A percentile compares a stretch with the other conserved stretches of the same genome.
Evolutionary conservation across 2,113 vertebrate genomes (phyloP).

Genomic region (Dissostichus mawsoni): DNA sequence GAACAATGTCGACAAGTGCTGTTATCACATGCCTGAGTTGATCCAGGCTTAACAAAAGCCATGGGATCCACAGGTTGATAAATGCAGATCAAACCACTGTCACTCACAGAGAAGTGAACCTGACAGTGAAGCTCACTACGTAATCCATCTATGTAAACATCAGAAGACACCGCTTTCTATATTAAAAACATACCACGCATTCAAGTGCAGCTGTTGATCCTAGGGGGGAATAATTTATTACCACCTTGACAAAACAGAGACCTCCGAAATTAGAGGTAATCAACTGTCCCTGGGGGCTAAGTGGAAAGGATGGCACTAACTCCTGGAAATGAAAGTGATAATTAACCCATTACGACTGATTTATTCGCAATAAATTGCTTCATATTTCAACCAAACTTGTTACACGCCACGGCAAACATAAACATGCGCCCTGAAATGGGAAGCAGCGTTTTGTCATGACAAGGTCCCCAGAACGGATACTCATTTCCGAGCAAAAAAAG

Average conservation of each 20-base stretch:
- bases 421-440: constrained; percentile 18
- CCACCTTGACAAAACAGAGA: constrained; percentile 66
- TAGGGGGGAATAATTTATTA: constrained; percentile 56
- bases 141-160: constrained; percentile 42
- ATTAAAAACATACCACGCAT: constrained; percentile 44
- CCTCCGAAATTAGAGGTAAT: constrained; percentile 68
- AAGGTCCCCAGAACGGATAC: constrained; percentile 26
- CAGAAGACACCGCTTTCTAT: constrained; percentile 16
- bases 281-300: constrained; percentile 53
- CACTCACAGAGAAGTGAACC: constrained; percentile 50
- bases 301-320: constrained; percentile 45
- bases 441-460: background rate
- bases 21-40: constrained; percentile 62
- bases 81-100: constrained; percentile 42
- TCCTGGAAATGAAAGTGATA: constrained; percentile 57
- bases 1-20: constrained; percentile 52
- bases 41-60: constrained; percentile 43
- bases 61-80: constrained; percentile 33
- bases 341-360: constrained; percentile 66
- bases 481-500: constrained; percentile 6
- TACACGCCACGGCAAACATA: background rate
- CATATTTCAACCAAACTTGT: constrained; percentile 35
- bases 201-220: constrained; percentile 46
- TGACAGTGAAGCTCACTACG: constrained; percentile 16
- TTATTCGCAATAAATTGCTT: constrained; percentile 42